Evolutionary conservation across 2,797 vertebrate genomes (phyloP), one percentile per base, ranked within the genome.

Genomic region (Xenops minutus): DNA sequence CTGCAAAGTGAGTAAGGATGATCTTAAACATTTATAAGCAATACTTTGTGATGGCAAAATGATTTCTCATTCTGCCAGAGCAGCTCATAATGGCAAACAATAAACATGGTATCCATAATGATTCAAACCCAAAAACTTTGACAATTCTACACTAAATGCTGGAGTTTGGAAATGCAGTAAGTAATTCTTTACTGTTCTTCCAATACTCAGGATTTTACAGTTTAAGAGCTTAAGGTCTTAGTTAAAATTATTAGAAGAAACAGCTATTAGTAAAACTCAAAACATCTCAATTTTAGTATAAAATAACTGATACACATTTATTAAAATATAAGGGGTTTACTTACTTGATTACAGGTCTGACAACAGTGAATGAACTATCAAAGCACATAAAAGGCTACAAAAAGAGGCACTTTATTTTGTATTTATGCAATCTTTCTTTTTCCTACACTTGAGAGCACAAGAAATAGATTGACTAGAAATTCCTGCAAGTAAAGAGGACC

Each of bases 321-420:
- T 12, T 80, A n/a, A 88, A 89, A 59, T 29, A 13, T 1, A 51
- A 51, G 4, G 4, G 7, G 15, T n/a, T 79, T 49, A 74, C 41
- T 68, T 44, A 48, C 0, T n/a, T 37, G 4, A 30, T 0, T 59
- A 12, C 56, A 2, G 2, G 24, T 77, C 29, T 59, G 16, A 59
- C 12, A n/a, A 62, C 18, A 41, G 14, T 0, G 2, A 89, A 76
- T 1, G 1, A 34, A 61, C 17, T 26, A 80, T 4, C 15, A 51
- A 93, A 78, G 59, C 8, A 69, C 8, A 32, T 5, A 62, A 29
- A 81, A 75, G 5, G 7, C 41, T 72, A 41, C 27, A 26, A 27
- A 13, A 15, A 36, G 21, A 76, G 41, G 29, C 10, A n/a, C 27
- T 9, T 27, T 4, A 4, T 26, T 91, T 62, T 34, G 10, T 19